Percentiles rank a stretch among this genome's conserved stretches.
phyloP scores from a whole-genome alignment of 1,140 invertebrate genomes.

The Drosophila melanica region DNA sequence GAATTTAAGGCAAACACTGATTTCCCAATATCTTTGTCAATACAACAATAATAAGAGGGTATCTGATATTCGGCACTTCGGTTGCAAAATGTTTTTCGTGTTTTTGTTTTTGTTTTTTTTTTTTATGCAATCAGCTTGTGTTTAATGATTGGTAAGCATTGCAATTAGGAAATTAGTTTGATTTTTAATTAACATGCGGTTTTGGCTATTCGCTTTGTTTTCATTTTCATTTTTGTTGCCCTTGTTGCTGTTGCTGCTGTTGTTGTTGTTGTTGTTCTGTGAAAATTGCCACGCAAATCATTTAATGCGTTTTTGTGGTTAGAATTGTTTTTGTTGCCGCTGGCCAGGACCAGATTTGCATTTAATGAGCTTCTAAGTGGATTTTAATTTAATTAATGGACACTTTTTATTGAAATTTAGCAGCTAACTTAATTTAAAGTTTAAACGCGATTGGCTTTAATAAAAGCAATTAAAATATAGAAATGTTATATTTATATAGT shows the following conservation, averaged over 20 bases:
- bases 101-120: slow-evolving; percentile 20
- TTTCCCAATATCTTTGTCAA: too few species aligned
- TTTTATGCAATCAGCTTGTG: slow-evolving; percentile 43
- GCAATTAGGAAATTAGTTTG: slow-evolving; percentile 83
- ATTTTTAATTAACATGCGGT: slow-evolving; percentile 83
- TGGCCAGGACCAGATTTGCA: slow-evolving; percentile 64
- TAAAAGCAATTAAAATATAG: background rate
- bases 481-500: background rate
- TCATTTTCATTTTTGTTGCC: slow-evolving; percentile 31
- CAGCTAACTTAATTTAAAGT: slow-evolving; percentile 48
- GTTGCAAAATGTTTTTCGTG: background rate
- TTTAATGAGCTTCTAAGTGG: slow-evolving; percentile 80
- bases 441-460: background rate
- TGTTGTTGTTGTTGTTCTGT: slow-evolving; percentile 56
- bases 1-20: too few species aligned
- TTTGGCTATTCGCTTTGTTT: slow-evolving; percentile 57
- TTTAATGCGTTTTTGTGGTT: slow-evolving; percentile 81
- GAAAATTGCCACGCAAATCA: slow-evolving; percentile 70
- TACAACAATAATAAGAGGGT: background rate
- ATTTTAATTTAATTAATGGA: slow-evolving; percentile 80
- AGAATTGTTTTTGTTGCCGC: slow-evolving; percentile 64
- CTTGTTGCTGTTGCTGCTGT: too few species aligned
- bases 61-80: background rate
- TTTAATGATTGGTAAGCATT: slow-evolving; percentile 79
- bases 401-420: slow-evolving; percentile 17